phyloP scores from a whole-genome alignment of 2,888 invertebrate genomes.

The Trichopria drosophilae region DNA sequence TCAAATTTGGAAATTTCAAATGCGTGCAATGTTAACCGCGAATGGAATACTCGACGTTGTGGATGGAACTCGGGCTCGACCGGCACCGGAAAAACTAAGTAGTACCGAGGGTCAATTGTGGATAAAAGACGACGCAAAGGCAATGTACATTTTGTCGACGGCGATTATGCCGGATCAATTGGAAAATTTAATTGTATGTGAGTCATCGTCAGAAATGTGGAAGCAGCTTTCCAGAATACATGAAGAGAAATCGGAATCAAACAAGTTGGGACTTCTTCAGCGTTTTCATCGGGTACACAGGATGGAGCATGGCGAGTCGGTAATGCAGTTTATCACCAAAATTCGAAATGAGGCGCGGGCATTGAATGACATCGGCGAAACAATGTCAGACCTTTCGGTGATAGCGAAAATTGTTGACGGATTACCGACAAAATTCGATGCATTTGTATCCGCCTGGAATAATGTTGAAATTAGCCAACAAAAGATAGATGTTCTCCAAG shows the following conservation, averaged over 20 bases:
- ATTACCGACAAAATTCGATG: too few species aligned
- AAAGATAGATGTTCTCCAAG: too few species aligned
- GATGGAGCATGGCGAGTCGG: slow-evolving; percentile 34
- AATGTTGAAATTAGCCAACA: too few species aligned
- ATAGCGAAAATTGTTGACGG: slow-evolving; percentile 39
- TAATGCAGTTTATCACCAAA: slow-evolving; percentile 43
- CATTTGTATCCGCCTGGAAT: too few species aligned
- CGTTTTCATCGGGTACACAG: slow-evolving; percentile 32
- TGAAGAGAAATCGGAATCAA: slow-evolving; percentile 34
- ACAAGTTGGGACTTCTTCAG: slow-evolving; percentile 30
- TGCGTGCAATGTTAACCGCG: slow-evolving; percentile 21
- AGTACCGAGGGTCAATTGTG: slow-evolving; percentile 18
- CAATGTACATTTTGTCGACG: slow-evolving; percentile 32
- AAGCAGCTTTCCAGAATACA: slow-evolving; percentile 25
- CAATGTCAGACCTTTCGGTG: slow-evolving; percentile 28
- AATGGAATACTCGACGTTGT: slow-evolving; percentile 28
- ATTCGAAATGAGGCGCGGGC: slow-evolving; percentile 40
- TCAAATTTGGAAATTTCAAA: slow-evolving; percentile 31
- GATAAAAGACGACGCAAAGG: slow-evolving; percentile 33
- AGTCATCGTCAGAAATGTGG: slow-evolving; percentile 32
- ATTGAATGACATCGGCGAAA: slow-evolving; percentile 33
- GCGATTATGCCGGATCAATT: slow-evolving; percentile 28
- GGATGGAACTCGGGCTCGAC: slow-evolving; percentile 10
- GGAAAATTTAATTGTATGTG: slow-evolving; percentile 29
- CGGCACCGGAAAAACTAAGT: not conserved